Evolutionary conservation across 2,113 vertebrate species (phyloP), one percentile per base, ranked within the genome.

Genomic region (Notiomystis cincta): DNA sequence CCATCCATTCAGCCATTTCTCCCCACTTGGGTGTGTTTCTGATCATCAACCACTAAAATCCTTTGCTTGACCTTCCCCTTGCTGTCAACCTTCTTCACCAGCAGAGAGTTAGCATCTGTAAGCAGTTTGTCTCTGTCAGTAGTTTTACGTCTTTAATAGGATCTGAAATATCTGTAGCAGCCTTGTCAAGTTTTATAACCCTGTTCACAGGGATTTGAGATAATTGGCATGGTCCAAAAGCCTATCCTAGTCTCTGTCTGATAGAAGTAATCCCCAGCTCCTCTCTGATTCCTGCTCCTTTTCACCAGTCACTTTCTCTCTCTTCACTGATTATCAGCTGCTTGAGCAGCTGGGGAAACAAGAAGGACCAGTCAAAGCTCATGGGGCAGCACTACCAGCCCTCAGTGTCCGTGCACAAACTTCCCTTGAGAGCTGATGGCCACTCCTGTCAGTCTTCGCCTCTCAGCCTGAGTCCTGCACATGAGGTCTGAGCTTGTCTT

Each of bases 141-240:
- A 53, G 71, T 90, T 94, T 84, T 97, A 93, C 69, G 92, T 97
- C 90, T 95, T 89, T 94, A 95, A 93, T 81, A 62, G 87, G 79
- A 85, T 89, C 84, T 90, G 80, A 80, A 86, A 72, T 94, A 83
- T 70, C 82, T 85, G 67, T 66, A 93, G 70, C 73, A 89, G 82
- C 76, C 87, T 80, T 93, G 88, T 93, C 95, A 93, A 83, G 56
- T 89, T 97, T 95, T 58, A 75, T 42, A 80, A 72, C 92, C 57
- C 82, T 27, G 28, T 89, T 96, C 89, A 38, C 77, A 66, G 66
- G 78, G 92, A 95, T 95, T 93, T 93, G 72, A 72, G 57, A 45
- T 71, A 65, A 65, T 86, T 95, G 82, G 94, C 81, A 30, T 19
- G 54, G 82, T 89, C 94, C 92, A 76, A 93, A 62, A 76, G 33